These are phyloP conservation scores for Corapipo altera DNA, from an alignment of 2,113 vertebrate species.

Conservation along the genomic window DNA sequence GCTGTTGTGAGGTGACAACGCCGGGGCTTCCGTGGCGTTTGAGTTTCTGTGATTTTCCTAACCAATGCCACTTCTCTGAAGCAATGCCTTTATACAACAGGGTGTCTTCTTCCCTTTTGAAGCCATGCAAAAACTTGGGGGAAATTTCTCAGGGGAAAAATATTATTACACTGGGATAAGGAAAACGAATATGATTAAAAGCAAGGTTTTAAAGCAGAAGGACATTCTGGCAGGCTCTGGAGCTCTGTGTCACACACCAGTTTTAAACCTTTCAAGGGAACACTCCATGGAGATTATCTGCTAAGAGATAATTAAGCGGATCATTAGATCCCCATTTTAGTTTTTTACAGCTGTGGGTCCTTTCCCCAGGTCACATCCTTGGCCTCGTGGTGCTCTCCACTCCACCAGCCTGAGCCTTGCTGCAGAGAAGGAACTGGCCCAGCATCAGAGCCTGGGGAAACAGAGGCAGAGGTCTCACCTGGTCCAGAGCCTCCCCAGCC, in stretches of 20 bases:
- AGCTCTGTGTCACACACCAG: not conserved
- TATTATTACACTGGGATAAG: not conserved
- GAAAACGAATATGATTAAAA: not conserved
- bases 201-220: not conserved
- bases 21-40: not conserved
- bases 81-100: not conserved
- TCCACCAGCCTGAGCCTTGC: not conserved
- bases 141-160: not conserved
- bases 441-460: not conserved
- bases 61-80: not conserved
- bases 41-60: not conserved
- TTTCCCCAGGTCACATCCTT: not conserved
- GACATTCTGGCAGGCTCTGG: not conserved
- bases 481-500: slow-evolving; percentile 82
- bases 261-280: no score
- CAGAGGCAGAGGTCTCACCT: slow-evolving; percentile 68
- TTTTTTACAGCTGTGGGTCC: fast-evolving
- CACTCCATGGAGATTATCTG: not conserved
- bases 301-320: not conserved
- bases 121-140: not conserved
- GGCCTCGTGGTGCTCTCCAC: not conserved
- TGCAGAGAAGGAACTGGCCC: not conserved
- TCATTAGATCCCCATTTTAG: not conserved
- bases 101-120: not conserved
- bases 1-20: not conserved